Evolutionary conservation across 2,888 invertebrate genomes (phyloP), one percentile per base, ranked within the genome.

Genomic region (Fragum fragum): DNA sequence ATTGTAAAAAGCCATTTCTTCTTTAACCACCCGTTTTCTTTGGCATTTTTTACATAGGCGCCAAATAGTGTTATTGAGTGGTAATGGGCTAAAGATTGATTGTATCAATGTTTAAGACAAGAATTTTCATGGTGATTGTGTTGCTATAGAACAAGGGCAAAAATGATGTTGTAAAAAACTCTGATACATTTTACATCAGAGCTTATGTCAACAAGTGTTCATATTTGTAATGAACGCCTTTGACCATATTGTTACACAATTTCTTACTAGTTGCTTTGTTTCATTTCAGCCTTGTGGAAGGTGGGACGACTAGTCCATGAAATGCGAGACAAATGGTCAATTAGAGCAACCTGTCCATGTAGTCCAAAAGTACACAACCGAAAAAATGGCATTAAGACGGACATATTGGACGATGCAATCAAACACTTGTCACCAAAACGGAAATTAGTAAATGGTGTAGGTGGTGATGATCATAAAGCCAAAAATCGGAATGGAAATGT

Each of bases 271-370:
- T n/a, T n/a, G n/a, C n/a, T n/a, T 21, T 70, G 18, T 21, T 1
- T 71, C 32, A 88, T 89, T 66, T 63, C 90, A 93, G 94, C 94
- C 39, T 87, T 95, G n/a, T 94, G 93, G 93, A 93, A 93, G 66
- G 90, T 95, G 6, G 94, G 94, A 21, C 95, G 96, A 77, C 95
- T 97, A 77, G 96, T 97, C 76, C 98, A 98, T 94, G 96, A 97
- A 59, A 96, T 97, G 85, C 96, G 98, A 32, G 96, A 96, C 1
- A 95, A 97, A 88, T 98, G 97, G 97, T 96, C 96, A 79, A 97
- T 98, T 88, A 96, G 97, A 18, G 96, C 96, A 89, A 96, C 96
- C 83, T 97, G 97, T 90, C 96, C 96, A 5, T 98, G 98, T 95
- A 90, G 90, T 36, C 92, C 91, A 52, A 90, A 81, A 59, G 59